phyloP scores from a whole-genome alignment of 2,113 vertebrate genomes.

The Myiozetetes cayanensis region DNA sequence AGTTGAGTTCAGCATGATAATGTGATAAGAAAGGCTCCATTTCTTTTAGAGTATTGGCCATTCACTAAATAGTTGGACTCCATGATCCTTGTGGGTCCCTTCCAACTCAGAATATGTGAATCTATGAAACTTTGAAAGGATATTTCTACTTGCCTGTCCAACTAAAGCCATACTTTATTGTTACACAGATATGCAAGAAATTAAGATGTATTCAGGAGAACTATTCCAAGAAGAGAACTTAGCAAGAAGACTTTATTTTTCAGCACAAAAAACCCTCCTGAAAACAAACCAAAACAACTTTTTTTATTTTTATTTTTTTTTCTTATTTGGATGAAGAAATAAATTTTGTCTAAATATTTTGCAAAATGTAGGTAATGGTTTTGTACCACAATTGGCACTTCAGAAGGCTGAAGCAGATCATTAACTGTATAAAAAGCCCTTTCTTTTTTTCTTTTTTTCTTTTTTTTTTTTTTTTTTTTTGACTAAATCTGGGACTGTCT shows the following conservation, averaged over 20 bases:
- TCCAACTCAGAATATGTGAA: not conserved
- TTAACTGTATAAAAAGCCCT: not conserved
- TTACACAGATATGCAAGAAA: not conserved
- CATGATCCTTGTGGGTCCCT: not conserved
- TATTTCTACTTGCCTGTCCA: not conserved
- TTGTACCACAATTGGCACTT: not conserved
- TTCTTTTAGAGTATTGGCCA: not conserved
- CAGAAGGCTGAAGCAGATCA: not conserved
- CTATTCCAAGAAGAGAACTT: not conserved
- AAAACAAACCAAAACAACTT: not conserved
- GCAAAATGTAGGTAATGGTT: not conserved
- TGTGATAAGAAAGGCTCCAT: not conserved
- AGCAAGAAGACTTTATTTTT: not conserved
- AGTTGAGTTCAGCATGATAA: not conserved
- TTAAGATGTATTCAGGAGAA: not conserved
- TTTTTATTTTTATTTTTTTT: not conserved
- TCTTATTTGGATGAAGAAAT: not conserved
- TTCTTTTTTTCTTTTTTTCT: not conserved
- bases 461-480: not conserved
- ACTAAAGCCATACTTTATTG: not conserved
- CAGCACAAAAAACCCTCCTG: accelerated
- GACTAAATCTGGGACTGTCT: not conserved
- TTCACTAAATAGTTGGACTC: not conserved
- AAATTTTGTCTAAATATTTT: not conserved
- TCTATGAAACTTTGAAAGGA: not conserved